phyloP scores from a whole-genome alignment of 2,113 vertebrate species.

The Embiotoca jacksoni region DNA sequence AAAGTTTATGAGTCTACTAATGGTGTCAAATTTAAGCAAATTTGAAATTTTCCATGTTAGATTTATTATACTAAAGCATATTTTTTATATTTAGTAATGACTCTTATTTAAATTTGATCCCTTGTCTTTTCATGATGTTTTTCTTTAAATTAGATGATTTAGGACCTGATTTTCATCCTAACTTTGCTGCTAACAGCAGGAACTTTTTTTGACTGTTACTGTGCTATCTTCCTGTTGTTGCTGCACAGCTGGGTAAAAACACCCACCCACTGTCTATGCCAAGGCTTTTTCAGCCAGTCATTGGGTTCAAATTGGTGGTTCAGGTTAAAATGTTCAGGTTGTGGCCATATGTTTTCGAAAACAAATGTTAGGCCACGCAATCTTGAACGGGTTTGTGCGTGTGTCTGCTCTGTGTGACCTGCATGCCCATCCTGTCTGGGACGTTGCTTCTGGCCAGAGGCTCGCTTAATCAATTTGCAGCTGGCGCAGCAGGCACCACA shows the following conservation, averaged over 20 bases:
- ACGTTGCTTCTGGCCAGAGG: constrained; percentile 32
- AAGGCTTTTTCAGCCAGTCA: not conserved
- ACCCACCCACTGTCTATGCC: not conserved
- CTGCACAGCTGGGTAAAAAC: not conserved
- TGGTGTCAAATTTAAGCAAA: no score
- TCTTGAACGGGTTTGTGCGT: constrained; percentile 14
- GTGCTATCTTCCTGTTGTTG: not conserved
- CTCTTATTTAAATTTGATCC: no score
- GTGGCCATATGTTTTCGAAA: constrained; percentile 14
- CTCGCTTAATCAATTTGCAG: constrained; percentile 57
- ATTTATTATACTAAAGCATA: not conserved
- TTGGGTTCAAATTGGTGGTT: not conserved
- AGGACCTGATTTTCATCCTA: not conserved
- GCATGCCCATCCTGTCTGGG: constrained; percentile 37
- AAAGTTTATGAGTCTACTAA: not conserved
- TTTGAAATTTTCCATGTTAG: no score
- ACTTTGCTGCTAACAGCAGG: not conserved
- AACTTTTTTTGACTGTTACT: not conserved
- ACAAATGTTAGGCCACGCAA: constrained; percentile 4
- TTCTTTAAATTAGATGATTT: not conserved
- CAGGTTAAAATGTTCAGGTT: constrained; percentile 28
- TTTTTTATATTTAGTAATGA: not conserved
- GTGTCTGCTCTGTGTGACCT: constrained; percentile 41
- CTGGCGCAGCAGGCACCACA: constrained; percentile 46
- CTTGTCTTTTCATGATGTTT: no score